Conservation (phyloP, 2,113 vertebrate species). For the rat (Rattus norvegicus) region GRCr8 NC_086029.1:79851001-79851500, state of each 20-base stretch:
- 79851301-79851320: neutral
- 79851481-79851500: neutral
- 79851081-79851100: neutral
- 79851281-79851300: neutral
- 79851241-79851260: neutral
- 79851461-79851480: neutral
- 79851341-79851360: neutral
- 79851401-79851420: neutral
- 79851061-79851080: conserved; percentile 16
- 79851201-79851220: neutral
- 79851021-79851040: conserved; percentile 8
- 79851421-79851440: neutral
- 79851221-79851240: neutral
- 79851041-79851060: neutral
- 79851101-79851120: neutral
- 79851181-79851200: neutral
- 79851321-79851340: neutral
- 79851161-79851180: neutral
- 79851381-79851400: neutral
- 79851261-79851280: neutral
- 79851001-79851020: conserved; percentile 50
- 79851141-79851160: neutral
- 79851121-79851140: neutral
- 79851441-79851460: neutral
- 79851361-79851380: neutral